phyloP scores from a whole-genome alignment of 2,113 vertebrate species.

The Prinia subflava region DNA sequence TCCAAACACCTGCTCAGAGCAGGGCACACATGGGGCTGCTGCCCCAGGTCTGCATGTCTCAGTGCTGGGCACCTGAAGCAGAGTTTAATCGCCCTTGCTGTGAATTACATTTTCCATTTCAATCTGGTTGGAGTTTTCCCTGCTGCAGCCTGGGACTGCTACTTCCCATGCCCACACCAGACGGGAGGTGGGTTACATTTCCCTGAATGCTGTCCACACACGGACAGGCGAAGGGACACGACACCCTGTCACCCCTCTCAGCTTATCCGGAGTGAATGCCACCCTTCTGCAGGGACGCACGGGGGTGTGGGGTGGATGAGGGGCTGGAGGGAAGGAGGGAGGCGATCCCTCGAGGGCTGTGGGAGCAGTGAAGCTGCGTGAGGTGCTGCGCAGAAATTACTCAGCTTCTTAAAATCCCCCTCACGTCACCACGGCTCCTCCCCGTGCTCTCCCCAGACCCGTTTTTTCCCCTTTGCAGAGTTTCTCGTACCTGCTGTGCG shows the following conservation, averaged over 20 bases:
- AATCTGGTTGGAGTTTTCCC: background rate
- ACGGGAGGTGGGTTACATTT: background rate
- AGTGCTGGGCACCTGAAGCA: background rate
- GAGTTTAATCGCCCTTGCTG: fast-evolving
- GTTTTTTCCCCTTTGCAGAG: background rate
- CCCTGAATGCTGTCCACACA: fast-evolving
- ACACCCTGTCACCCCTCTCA: background rate
- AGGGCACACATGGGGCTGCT: background rate
- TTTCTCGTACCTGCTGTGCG: background rate
- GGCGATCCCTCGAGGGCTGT: fast-evolving
- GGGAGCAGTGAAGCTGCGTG: fast-evolving
- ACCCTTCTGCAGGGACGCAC: background rate
- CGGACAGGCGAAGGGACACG: fast-evolving
- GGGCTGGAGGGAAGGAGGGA: background rate
- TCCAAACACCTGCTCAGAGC: background rate
- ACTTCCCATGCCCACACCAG: background rate
- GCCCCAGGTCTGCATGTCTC: background rate
- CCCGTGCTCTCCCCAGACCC: background rate
- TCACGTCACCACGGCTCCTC: background rate
- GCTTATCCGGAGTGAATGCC: fast-evolving
- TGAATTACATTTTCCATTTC: background rate
- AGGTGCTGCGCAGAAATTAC: background rate
- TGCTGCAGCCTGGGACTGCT: background rate
- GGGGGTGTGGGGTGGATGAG: background rate
- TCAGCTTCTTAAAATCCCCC: background rate